phyloP scores from a whole-genome alignment of 1,140 invertebrate species.

The Drosophila subpulchrella region DNA sequence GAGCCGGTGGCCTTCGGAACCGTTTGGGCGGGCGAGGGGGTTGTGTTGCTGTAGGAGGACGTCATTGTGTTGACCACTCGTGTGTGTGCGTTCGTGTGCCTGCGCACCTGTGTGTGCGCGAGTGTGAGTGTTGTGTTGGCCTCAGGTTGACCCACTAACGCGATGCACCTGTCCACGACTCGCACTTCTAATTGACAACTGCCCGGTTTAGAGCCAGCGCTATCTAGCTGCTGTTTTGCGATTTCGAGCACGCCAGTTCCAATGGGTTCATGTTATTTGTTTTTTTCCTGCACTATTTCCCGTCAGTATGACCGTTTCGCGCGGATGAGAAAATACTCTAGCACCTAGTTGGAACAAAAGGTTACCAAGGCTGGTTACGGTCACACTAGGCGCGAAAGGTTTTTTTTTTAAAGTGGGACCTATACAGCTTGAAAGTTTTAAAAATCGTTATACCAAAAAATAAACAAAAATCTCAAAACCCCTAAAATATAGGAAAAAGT shows the following conservation, averaged over 20 bases:
- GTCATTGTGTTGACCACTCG: constrained; percentile 39
- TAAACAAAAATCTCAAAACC: neutral
- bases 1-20: constrained; percentile 51
- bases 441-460: neutral
- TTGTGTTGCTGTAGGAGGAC: constrained; percentile 43
- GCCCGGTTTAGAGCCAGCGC: constrained; percentile 5
- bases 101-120: constrained; percentile 17
- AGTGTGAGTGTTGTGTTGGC: constrained; percentile 3
- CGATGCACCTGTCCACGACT: constrained; percentile 17
- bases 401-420: neutral
- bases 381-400: neutral
- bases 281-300: constrained; percentile 20
- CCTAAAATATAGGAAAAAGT: too few relatives aligned
- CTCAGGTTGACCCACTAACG: constrained; percentile 29
- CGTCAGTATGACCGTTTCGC: neutral
- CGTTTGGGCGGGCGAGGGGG: constrained; percentile 56
- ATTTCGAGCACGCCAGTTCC: constrained; percentile 9
- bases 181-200: constrained; percentile 1
- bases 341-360: neutral
- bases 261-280: constrained; percentile 29
- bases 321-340: neutral
- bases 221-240: constrained; percentile 24
- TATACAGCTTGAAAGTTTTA: neutral
- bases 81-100: constrained; percentile 1
- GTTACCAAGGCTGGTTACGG: neutral